Conservation (phyloP, 2,888 invertebrate species). For the Drosophila nigricruria region DNA sequence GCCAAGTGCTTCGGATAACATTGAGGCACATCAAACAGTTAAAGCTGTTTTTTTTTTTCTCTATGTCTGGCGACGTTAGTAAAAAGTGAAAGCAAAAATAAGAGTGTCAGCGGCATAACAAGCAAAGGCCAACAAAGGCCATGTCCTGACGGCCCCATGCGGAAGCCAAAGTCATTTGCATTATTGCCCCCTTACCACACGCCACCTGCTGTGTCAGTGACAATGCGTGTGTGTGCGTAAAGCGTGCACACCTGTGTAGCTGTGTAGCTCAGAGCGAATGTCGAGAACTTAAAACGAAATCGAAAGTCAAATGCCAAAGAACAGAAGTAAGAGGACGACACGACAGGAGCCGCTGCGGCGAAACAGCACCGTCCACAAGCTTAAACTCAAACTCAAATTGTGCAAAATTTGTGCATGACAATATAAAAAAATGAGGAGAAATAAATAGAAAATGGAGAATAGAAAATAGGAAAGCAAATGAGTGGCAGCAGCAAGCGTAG, state of each 20-base stretch:
- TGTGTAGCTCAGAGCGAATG: slow-evolving; percentile 26
- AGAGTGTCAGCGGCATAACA: slow-evolving; percentile 59
- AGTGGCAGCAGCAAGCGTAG: slow-evolving; percentile 22
- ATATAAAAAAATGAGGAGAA: slow-evolving; percentile 18
- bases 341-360: slow-evolving; percentile 14
- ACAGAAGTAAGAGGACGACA: slow-evolving; percentile 31
- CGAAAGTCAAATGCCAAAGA: slow-evolving; percentile 62
- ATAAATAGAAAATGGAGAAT: slow-evolving; percentile 29
- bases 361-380: slow-evolving; percentile 17
- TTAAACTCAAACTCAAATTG: slow-evolving; percentile 49
- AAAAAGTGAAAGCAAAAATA: slow-evolving; percentile 32
- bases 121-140: slow-evolving; percentile 30
- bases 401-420: slow-evolving; percentile 56
- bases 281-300: slow-evolving; percentile 62
- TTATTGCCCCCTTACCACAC: slow-evolving; percentile 56
- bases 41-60: slow-evolving; percentile 19
- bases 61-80: slow-evolving; percentile 7
- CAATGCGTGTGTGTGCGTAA: slow-evolving; percentile 9
- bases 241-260: slow-evolving; percentile 29
- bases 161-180: slow-evolving; percentile 78
- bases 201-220: slow-evolving; percentile 2
- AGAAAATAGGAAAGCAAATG: slow-evolving; percentile 52
- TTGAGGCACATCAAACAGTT: slow-evolving; percentile 42
- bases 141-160: slow-evolving; percentile 39
- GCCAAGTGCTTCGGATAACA: slow-evolving; percentile 30